Percentiles rank a stretch among this genome's conserved stretches.
These are phyloP conservation scores for Sinelater perroti DNA, from an alignment of 2,888 invertebrate genomes.

Conservation along the genomic window DNA sequence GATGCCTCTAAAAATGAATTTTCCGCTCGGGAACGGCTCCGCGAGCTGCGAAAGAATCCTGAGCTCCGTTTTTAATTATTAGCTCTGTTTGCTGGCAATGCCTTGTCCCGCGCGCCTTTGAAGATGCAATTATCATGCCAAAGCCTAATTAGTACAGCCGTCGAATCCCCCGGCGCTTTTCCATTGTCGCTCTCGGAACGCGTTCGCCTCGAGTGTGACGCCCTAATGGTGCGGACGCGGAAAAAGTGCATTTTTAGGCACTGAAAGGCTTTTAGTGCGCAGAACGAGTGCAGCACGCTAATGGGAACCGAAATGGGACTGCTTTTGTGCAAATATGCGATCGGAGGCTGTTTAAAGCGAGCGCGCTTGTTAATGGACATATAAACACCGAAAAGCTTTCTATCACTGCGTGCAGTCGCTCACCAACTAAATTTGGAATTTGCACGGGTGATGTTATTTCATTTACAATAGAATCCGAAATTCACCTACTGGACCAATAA, in stretches of 20 bases:
- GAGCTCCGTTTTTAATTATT: slow-evolving; percentile 48
- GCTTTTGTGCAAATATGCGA: no score
- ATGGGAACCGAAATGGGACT: background rate
- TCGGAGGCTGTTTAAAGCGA: no score
- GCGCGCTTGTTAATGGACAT: no score
- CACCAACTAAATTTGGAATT: no score
- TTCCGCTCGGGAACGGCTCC: slow-evolving; percentile 28
- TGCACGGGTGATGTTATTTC: no score
- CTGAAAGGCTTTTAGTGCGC: slow-evolving; percentile 7
- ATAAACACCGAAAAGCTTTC: no score
- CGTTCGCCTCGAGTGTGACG: slow-evolving; percentile 23
- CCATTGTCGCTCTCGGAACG: slow-evolving; percentile 40
- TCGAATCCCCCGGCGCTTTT: slow-evolving; percentile 42
- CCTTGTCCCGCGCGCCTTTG: slow-evolving; percentile 48
- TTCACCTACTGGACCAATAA: no score
- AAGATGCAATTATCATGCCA: slow-evolving; percentile 52
- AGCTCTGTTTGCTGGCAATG: slow-evolving; percentile 47
- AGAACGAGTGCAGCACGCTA: background rate
- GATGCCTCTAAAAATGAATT: slow-evolving; percentile 36
- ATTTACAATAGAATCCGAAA: no score
- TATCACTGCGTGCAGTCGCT: no score
- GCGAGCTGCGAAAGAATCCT: slow-evolving; percentile 32
- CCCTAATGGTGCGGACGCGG: slow-evolving; percentile 19
- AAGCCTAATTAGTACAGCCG: slow-evolving; percentile 50
- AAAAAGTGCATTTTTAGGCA: slow-evolving; percentile 14